These are phyloP conservation scores for Sthenelais limicola DNA, from an alignment of 2,888 invertebrate species.

Conservation along the genomic window DNA sequence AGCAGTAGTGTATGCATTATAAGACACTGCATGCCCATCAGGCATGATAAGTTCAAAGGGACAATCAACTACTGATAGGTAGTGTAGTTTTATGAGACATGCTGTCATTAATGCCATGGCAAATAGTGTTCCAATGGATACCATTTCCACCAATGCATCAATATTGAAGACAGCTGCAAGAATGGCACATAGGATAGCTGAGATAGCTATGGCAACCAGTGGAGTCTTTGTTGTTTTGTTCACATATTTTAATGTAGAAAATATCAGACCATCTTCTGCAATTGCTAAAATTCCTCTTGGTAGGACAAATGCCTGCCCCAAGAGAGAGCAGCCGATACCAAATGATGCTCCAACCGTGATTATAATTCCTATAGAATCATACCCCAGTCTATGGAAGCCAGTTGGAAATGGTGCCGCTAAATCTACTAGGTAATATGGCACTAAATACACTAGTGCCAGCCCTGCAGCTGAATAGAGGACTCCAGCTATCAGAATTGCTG, in stretches of 20 bases:
- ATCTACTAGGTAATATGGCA: conserved; percentile 58
- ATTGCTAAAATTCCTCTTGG: conserved; percentile 91
- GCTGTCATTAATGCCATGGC: conserved; percentile 21
- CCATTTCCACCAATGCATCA: conserved; percentile 5
- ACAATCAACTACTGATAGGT: neutral
- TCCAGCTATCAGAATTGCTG: conserved; percentile 53
- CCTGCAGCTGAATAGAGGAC: conserved; percentile 62
- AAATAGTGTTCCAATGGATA: conserved; percentile 21
- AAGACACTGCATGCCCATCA: too few species aligned
- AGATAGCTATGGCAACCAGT: conserved; percentile 60
- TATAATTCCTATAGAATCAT: conserved; percentile 59
- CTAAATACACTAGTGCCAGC: conserved; percentile 59
- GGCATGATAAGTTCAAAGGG: conserved; percentile 14
- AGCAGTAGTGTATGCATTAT: too few species aligned
- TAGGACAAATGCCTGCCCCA: conserved; percentile 87
- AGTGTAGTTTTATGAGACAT: conserved; percentile 13
- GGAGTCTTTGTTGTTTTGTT: conserved; percentile 81
- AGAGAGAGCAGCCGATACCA: conserved; percentile 58
- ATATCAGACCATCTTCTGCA: conserved; percentile 89
- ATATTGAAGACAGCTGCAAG: conserved; percentile 71
- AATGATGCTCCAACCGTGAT: conserved; percentile 59
- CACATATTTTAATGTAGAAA: conserved; percentile 80
- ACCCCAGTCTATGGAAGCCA: conserved; percentile 56
- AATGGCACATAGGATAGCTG: conserved; percentile 70
- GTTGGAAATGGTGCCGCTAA: conserved; percentile 57